Conservation (phyloP, 2,797 vertebrate species). For the Thaleichthys pacificus region DNA sequence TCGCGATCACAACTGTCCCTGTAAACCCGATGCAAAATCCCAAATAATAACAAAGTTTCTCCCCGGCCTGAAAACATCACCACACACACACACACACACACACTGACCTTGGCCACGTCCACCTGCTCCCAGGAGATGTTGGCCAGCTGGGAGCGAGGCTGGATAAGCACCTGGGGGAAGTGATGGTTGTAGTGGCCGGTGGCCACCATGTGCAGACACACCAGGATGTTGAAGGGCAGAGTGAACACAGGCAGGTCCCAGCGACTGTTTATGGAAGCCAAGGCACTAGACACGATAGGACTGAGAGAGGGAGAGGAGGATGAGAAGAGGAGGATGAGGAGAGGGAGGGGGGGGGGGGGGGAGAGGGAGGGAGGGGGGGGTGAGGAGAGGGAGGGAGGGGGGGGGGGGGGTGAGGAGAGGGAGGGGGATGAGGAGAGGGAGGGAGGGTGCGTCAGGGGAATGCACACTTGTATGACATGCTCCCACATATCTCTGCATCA, state of each 20-base stretch:
- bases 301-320: slow-evolving; percentile 53
- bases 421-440: slow-evolving; percentile 33
- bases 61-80: not conserved
- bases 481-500: no score
- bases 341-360: no score
- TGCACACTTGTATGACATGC: no score
- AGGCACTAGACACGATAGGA: slow-evolving; percentile 82
- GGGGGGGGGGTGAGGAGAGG: no score
- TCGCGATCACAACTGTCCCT: not conserved
- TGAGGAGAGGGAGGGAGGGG: no score
- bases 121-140: slow-evolving; percentile 89
- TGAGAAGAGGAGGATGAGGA: no score
- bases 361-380: no score
- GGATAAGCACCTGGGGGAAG: slow-evolving; percentile 55
- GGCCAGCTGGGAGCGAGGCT: slow-evolving; percentile 73
- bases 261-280: slow-evolving; percentile 78
- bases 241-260: slow-evolving; percentile 90
- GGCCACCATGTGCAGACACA: slow-evolving; percentile 81
- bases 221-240: slow-evolving; percentile 83
- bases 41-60: not conserved
- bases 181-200: slow-evolving; percentile 79
- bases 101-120: slow-evolving; percentile 79
- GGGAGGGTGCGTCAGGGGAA: slow-evolving; percentile 42
- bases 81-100: not conserved
- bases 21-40: not conserved